phyloP scores from a whole-genome alignment of 2,888 invertebrate species.

The Nymphalis urticae region DNA sequence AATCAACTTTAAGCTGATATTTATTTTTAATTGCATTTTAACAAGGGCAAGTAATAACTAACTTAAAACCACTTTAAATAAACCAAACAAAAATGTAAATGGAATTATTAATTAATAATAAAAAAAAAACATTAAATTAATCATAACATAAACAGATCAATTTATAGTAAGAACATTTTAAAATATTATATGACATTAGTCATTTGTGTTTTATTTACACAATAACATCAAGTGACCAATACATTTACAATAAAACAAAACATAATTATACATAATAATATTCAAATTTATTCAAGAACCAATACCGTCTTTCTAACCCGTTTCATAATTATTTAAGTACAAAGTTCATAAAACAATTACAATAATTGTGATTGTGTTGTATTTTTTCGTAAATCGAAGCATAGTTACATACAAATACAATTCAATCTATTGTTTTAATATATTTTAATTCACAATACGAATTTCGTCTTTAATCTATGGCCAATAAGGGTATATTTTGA shows the following conservation, averaged over 20 bases:
- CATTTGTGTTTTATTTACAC: background rate
- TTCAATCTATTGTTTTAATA: background rate
- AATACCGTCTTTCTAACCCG: conserved; percentile 5
- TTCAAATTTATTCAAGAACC: conserved; percentile 10
- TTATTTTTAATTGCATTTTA: conserved; percentile 14
- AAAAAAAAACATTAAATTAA: background rate
- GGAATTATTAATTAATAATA: background rate
- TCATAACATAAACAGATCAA: conserved; percentile 1
- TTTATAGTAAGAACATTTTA: background rate
- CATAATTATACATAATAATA: background rate
- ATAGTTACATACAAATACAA: conserved; percentile 5
- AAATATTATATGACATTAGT: too few relatives aligned
- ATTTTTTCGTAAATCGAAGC: background rate
- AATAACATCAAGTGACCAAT: background rate
- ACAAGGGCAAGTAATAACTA: conserved; percentile 14
- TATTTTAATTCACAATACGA: background rate
- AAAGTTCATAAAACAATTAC: conserved; percentile 1
- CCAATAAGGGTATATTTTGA: background rate
- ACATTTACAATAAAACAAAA: background rate
- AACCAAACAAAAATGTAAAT: background rate
- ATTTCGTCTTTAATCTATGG: background rate
- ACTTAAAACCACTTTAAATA: background rate
- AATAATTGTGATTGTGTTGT: background rate
- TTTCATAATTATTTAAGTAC: conserved; percentile 7
- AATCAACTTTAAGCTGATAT: background rate